Percentiles rank a stretch among this genome's conserved stretches.
Evolutionary conservation across 2,888 invertebrate species (phyloP).

Genomic region (Drosophila neoperkinsi): DNA sequence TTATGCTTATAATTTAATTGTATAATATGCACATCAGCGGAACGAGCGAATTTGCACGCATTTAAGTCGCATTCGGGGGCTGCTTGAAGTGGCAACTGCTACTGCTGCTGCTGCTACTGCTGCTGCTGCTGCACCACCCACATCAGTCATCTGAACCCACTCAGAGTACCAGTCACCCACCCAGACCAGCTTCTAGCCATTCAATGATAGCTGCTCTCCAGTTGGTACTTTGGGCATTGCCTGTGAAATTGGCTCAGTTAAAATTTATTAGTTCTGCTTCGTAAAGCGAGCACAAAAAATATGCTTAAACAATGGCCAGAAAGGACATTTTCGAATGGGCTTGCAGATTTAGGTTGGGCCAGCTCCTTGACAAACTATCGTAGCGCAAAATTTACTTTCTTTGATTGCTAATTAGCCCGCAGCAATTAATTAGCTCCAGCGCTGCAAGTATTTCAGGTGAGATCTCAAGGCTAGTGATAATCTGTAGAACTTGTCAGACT

Average conservation of each 20-base stretch:
- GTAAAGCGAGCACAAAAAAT: constrained; percentile 45
- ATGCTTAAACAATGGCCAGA: constrained; percentile 37
- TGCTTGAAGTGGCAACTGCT: constrained; percentile 48
- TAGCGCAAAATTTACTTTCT: constrained; percentile 36
- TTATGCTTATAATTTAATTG: constrained; percentile 65
- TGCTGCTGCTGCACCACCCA: not conserved
- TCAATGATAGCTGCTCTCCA: constrained; percentile 49
- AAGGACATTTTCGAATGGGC: constrained; percentile 24
- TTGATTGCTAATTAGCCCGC: constrained; percentile 37
- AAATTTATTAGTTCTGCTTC: constrained; percentile 62
- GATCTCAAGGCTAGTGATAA: not conserved
- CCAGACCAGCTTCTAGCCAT: constrained; percentile 16
- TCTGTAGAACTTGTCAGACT: not conserved
- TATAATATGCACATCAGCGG: constrained; percentile 58
- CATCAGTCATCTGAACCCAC: not conserved
- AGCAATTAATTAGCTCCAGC: not conserved
- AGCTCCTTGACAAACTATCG: constrained; percentile 32
- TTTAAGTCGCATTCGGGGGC: constrained; percentile 54
- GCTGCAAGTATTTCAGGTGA: not conserved
- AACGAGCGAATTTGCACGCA: constrained; percentile 50
- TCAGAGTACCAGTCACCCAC: not conserved
- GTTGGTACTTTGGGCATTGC: constrained; percentile 20
- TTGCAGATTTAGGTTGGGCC: constrained; percentile 15
- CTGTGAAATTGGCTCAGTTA: constrained; percentile 64
- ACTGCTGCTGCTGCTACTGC: not conserved